Conservation (phyloP, 2,113 vertebrate genomes). For the Carollia perspicillata region DNA sequence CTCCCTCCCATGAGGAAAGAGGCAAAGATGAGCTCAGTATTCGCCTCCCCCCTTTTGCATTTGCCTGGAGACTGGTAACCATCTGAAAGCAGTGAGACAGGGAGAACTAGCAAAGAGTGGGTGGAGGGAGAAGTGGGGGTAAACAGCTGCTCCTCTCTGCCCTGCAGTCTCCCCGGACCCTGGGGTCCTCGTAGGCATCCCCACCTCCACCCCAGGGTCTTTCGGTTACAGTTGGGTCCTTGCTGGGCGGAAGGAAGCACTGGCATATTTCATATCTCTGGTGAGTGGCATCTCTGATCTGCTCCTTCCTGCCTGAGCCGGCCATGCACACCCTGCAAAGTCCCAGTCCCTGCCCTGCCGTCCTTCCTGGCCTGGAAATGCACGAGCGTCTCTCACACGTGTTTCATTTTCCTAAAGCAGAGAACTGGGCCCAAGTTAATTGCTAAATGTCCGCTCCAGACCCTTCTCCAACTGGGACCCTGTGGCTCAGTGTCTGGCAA, state of each 20-base stretch:
- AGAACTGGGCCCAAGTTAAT: constrained; percentile 62
- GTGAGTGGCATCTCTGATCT: not conserved
- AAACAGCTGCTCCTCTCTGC: constrained; percentile 36
- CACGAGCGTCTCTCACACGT: constrained; percentile 68
- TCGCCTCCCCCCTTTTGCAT: not conserved
- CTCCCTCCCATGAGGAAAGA: not conserved
- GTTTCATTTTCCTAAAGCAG: constrained; percentile 61
- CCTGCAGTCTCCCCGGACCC: not conserved
- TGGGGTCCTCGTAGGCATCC: not conserved
- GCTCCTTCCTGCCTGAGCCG: constrained; percentile 22
- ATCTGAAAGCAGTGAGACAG: constrained; percentile 43
- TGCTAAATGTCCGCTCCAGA: constrained; percentile 53
- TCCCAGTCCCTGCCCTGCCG: not conserved
- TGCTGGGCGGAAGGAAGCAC: not conserved
- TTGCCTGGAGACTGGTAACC: constrained; percentile 68
- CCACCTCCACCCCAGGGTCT: not conserved
- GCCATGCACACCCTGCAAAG: not conserved
- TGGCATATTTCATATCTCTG: not conserved
- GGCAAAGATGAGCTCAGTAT: constrained; percentile 54
- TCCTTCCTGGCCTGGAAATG: constrained; percentile 42
- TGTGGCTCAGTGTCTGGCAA: constrained; percentile 28
- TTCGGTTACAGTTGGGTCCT: constrained; percentile 17
- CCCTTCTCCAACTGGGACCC: not conserved
- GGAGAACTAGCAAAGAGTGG: constrained; percentile 46
- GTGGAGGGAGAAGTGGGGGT: constrained; percentile 45